Percentiles rank a stretch among this genome's conserved stretches.
phyloP scores from a whole-genome alignment of 2,113 vertebrate genomes.

The Vanacampus margaritifer region DNA sequence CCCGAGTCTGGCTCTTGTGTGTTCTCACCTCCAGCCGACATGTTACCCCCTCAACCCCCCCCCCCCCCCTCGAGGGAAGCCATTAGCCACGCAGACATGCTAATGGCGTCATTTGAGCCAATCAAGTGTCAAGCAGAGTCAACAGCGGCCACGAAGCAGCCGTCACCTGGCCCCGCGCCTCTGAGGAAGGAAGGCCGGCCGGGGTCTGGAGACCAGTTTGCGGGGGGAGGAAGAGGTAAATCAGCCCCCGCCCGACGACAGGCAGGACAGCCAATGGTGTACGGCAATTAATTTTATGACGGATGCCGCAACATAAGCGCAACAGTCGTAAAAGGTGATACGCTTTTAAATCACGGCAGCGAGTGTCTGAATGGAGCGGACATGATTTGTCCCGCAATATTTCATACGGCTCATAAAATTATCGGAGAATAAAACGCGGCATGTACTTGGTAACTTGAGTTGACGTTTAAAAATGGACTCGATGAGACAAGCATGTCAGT shows the following conservation, averaged over 20 bases:
- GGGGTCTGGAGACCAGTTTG: conserved; percentile 30
- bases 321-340: conserved; percentile 36
- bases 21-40: conserved; percentile 76
- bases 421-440: not conserved
- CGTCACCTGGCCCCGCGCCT: conserved; percentile 42
- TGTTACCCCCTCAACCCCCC: conserved; percentile 34
- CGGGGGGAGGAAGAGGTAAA: conserved; percentile 37
- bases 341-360: not conserved
- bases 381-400: not conserved
- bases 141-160: conserved; percentile 49
- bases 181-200: conserved; percentile 12
- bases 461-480: not conserved
- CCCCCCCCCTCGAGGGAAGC: conserved; percentile 52
- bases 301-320: conserved; percentile 28
- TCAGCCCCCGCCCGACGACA: conserved; percentile 45
- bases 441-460: not conserved
- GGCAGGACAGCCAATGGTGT: conserved; percentile 48
- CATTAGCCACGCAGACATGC: conserved; percentile 76
- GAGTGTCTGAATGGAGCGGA: not conserved
- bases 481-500: not conserved
- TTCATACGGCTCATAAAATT: not conserved
- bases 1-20: conserved; percentile 73
- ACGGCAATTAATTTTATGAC: conserved; percentile 54
- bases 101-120: conserved; percentile 78
- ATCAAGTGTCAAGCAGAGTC: conserved; percentile 67